Conservation (phyloP, 2,113 vertebrate genomes). For the Odocoileus hemionus region DNA sequence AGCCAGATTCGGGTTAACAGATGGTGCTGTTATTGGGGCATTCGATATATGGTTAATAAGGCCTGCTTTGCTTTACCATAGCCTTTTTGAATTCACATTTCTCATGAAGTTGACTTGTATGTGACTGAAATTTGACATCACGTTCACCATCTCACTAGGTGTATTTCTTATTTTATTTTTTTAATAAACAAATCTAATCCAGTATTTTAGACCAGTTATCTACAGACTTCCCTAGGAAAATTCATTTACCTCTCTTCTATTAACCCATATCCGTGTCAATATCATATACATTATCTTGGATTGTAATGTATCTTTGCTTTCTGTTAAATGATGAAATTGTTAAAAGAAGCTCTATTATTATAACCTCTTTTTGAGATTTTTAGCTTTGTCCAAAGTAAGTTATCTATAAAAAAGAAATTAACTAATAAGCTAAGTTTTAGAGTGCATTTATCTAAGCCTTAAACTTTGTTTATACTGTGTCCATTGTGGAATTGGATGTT, state of each 20-base stretch:
- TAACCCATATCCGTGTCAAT: neutral
- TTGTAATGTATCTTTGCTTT: neutral
- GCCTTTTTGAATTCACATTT: slow-evolving; percentile 60
- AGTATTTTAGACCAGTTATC: slow-evolving; percentile 39
- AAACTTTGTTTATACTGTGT: neutral
- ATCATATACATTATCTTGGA: neutral
- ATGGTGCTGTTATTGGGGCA: slow-evolving; percentile 62
- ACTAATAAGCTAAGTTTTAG: neutral
- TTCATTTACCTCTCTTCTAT: neutral
- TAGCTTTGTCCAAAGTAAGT: neutral
- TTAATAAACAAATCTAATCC: slow-evolving; percentile 16
- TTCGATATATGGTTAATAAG: slow-evolving; percentile 59
- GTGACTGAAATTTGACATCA: slow-evolving; percentile 39
- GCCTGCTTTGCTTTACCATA: slow-evolving; percentile 46
- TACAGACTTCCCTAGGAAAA: slow-evolving; percentile 55
- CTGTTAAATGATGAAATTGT: neutral
- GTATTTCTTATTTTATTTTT: slow-evolving; percentile 43
- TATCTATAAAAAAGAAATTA: neutral
- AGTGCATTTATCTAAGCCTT: neutral
- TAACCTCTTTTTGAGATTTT: neutral
- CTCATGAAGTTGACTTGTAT: slow-evolving; percentile 7
- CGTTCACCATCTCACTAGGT: slow-evolving; percentile 33
- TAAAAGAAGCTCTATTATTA: neutral
- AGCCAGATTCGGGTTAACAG: slow-evolving; percentile 62
- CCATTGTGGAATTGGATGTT: neutral